Conservation (phyloP, 1,140 invertebrate species). For the Amphibalanus amphitrite region DNA sequence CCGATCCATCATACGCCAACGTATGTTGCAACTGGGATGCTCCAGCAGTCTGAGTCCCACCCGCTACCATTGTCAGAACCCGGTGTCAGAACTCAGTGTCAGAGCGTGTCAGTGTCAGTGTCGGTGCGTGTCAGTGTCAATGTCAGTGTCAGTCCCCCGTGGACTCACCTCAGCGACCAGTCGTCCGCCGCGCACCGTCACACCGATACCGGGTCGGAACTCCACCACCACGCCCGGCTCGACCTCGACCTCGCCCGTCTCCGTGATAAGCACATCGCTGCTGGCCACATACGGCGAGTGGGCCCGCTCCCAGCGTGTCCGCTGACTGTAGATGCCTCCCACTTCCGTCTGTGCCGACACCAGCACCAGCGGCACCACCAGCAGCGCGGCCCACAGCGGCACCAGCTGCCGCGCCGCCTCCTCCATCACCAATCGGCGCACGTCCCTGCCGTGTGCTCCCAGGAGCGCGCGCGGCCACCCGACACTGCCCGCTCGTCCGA, state of each 20-base stretch:
- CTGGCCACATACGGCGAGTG: slow-evolving; percentile 57
- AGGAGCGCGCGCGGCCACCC: too few species aligned
- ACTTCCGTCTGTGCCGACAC: background rate
- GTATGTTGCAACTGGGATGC: too few species aligned
- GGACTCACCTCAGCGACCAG: slow-evolving; percentile 61
- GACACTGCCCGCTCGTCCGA: background rate
- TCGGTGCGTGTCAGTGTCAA: too few species aligned
- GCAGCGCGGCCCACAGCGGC: background rate
- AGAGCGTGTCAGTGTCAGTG: too few species aligned
- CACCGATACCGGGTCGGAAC: slow-evolving; percentile 73
- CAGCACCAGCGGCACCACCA: background rate
- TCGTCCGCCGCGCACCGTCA: slow-evolving; percentile 70
- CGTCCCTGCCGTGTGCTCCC: too few species aligned
- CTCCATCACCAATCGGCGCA: background rate
- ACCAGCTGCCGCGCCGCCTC: background rate
- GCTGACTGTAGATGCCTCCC: slow-evolving; percentile 9
- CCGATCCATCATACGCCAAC: too few species aligned
- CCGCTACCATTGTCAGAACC: too few species aligned
- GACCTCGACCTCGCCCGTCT: slow-evolving; percentile 51
- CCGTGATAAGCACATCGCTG: slow-evolving; percentile 60
- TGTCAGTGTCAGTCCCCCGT: too few species aligned
- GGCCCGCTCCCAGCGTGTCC: slow-evolving; percentile 15
- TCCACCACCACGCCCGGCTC: slow-evolving; percentile 67
- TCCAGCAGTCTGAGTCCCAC: too few species aligned
- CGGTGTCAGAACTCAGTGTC: too few species aligned